A percentile compares a stretch with the other conserved stretches of the same genome.
These are phyloP conservation scores for Rhingia rostrata DNA, from an alignment of 2,888 invertebrate genomes.

Conservation along the genomic window DNA sequence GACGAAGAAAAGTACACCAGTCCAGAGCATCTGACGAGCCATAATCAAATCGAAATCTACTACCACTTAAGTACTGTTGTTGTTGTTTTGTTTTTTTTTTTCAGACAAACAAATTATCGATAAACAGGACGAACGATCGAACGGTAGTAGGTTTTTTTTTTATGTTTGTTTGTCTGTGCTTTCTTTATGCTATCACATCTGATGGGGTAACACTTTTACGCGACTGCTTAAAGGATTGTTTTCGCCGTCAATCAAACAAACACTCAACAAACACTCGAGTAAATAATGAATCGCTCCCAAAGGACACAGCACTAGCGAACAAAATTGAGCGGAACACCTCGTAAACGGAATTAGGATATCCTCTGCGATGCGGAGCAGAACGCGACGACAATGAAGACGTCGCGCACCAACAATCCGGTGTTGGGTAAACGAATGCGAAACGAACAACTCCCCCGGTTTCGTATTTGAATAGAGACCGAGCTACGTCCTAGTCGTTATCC, in stretches of 20 bases:
- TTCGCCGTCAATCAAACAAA: constrained; percentile 28
- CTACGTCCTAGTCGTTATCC: constrained; percentile 57
- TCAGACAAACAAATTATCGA: constrained; percentile 24
- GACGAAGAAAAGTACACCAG: constrained; percentile 46
- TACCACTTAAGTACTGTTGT: constrained; percentile 29
- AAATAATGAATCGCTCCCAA: constrained; percentile 71
- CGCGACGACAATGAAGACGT: constrained; percentile 54
- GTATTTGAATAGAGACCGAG: background rate
- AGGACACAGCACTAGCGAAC: constrained; percentile 61
- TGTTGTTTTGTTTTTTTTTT: constrained; percentile 12
- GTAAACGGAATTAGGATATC: constrained; percentile 70
- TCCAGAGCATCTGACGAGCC: constrained; percentile 50
- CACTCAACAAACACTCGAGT: constrained; percentile 54
- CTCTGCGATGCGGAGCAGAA: constrained; percentile 61
- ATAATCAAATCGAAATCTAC: constrained; percentile 43
- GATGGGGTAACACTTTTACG: constrained; percentile 33
- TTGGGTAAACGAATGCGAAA: background rate
- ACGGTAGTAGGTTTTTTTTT: constrained; percentile 34
- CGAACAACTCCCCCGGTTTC: constrained; percentile 11
- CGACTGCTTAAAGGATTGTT: constrained; percentile 23
- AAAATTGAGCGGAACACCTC: constrained; percentile 66
- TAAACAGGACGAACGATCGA: constrained; percentile 40
- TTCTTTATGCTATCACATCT: constrained; percentile 22
- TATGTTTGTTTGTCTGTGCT: background rate
- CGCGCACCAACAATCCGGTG: background rate